phyloP scores from a whole-genome alignment of 2,113 vertebrate genomes.

The Pteronura brasiliensis region DNA sequence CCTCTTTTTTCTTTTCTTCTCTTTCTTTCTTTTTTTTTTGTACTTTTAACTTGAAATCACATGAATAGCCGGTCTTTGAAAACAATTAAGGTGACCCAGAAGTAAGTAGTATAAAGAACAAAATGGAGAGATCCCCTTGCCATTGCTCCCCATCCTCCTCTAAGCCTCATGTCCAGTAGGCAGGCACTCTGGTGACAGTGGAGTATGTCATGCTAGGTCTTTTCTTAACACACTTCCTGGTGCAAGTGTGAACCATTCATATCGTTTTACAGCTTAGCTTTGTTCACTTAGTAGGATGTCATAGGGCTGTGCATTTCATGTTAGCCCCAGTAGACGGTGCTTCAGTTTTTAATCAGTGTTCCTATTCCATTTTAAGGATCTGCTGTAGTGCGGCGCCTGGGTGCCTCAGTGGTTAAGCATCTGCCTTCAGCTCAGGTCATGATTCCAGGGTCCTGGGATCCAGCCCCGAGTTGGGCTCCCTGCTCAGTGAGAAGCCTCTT shows the following conservation, averaged over 20 bases:
- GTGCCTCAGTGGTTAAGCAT: no score
- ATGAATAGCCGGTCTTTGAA: not conserved
- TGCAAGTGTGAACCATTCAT: not conserved
- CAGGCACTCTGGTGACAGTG: not conserved
- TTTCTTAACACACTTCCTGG: not conserved
- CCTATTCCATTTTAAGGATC: not conserved
- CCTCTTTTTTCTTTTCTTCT: not conserved
- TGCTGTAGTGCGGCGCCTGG: not conserved
- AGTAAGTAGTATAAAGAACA: not conserved
- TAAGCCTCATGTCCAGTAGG: not conserved
- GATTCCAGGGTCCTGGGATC: no score
- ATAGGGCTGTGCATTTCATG: accelerated
- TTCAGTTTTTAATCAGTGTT: not conserved
- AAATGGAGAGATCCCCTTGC: not conserved
- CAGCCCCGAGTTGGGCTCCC: no score
- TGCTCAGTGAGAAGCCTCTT: no score
- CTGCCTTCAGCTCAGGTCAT: no score
- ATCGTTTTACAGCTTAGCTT: not conserved
- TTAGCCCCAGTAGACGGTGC: not conserved
- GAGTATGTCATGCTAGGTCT: not conserved
- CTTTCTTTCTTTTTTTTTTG: not conserved
- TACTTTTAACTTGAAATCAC: not conserved
- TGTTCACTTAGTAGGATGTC: not conserved
- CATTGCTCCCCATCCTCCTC: not conserved
- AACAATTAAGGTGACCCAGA: not conserved